Conservation (phyloP, 2,113 vertebrate genomes). For the Recurvirostra avosetta region DNA sequence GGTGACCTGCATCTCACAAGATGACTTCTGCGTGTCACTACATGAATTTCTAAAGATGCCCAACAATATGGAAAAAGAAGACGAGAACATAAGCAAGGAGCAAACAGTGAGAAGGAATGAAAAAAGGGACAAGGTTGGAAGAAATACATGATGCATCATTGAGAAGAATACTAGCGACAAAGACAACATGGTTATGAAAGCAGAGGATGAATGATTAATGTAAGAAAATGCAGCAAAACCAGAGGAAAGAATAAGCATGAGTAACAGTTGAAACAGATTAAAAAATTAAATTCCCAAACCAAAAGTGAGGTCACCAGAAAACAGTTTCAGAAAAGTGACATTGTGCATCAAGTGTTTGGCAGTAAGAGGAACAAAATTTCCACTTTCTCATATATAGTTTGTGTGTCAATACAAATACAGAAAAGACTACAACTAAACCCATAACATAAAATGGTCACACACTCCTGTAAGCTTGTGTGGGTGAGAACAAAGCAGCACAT, state of each 20-base stretch:
- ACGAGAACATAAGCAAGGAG: background rate
- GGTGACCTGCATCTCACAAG: background rate
- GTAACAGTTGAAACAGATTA: background rate
- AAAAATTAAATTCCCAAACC: background rate
- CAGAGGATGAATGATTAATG: background rate
- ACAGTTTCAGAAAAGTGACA: background rate
- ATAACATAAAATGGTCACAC: accelerated
- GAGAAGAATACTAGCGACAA: background rate
- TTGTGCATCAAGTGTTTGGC: background rate
- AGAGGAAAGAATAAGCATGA: background rate
- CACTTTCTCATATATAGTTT: background rate
- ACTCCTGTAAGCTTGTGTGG: background rate
- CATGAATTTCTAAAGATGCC: background rate
- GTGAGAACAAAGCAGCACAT: background rate
- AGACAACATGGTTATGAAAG: background rate
- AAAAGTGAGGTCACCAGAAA: background rate
- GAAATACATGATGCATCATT: background rate
- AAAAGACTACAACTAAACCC: background rate
- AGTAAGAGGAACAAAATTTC: background rate
- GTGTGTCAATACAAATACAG: background rate
- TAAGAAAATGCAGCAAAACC: background rate
- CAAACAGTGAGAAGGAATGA: background rate
- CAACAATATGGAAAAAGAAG: background rate
- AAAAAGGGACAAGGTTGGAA: background rate
- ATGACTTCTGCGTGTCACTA: background rate